Evolutionary conservation across 2,797 vertebrate genomes (phyloP).

Genomic region (Etheostoma nigrum): DNA sequence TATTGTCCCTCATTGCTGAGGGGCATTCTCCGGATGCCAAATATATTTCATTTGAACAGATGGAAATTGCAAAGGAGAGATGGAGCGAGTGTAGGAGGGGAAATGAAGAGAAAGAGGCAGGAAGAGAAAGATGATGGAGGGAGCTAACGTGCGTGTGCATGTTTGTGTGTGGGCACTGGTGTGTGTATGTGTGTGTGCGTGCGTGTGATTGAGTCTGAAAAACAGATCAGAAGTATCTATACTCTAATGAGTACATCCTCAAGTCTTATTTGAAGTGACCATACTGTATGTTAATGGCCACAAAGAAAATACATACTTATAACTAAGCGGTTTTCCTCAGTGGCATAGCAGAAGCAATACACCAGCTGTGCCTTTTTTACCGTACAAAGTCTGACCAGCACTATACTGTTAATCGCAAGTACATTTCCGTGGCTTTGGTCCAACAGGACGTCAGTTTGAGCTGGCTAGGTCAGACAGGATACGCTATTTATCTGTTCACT

Average conservation of each 20-base stretch:
- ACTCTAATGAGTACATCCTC: constrained; percentile 59
- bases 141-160: constrained; percentile 28
- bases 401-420: constrained; percentile 34
- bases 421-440: constrained; percentile 31
- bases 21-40: constrained; percentile 82
- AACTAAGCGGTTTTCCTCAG: not conserved
- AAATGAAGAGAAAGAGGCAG: constrained; percentile 50
- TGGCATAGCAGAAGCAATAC: not conserved
- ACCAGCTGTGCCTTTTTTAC: constrained; percentile 1
- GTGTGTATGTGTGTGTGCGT: constrained; percentile 4
- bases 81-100: constrained; percentile 49
- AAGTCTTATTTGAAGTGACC: not conserved
- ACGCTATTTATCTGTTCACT: constrained; percentile 47
- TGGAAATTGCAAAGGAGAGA: constrained; percentile 78
- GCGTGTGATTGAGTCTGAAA: constrained; percentile 10
- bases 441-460: constrained; percentile 37
- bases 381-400: constrained; percentile 4
- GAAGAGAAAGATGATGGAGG: constrained; percentile 54
- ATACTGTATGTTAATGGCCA: not conserved
- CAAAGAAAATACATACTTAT: not conserved
- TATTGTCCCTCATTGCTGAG: constrained; percentile 80
- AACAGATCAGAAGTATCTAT: constrained; percentile 54
- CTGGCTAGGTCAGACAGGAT: constrained; percentile 38
- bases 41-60: constrained; percentile 83
- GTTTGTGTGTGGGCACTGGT: constrained; percentile 18